Evolutionary conservation across 2,888 invertebrate genomes (phyloP), one percentile per base, ranked within the genome.

Genomic region (Calliopum simillimum): DNA sequence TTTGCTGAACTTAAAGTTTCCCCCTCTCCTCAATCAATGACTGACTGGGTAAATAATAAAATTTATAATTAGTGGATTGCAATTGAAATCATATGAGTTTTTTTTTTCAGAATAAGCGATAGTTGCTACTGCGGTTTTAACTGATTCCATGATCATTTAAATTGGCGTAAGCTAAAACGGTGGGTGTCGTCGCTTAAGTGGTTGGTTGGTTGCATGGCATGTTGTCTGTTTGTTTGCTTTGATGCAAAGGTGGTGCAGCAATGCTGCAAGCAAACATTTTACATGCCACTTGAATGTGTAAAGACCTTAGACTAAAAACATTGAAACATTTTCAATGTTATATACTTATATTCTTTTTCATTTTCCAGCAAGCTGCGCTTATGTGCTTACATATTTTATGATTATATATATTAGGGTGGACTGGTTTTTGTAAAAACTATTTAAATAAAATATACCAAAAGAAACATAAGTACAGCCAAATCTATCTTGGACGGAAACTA

Each of bases 261-360:
- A n/a, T n/a, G n/a, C n/a, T n/a, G n/a, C 33, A 33, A 33, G 33
- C 33, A 33, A 33, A 33, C 8, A 33, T 33, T 33, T 46, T 43
- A 44, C 16, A 43, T 49, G 64, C 19, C 33, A 64, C 41, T n/a
- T 43, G 47, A n/a, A 62, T 11, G 64, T 41, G 64, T 41, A 44
- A 13, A n/a, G 46, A 46, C 65, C 65, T 66, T 46, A 46, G 23
- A 55, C 67, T 58, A 58, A 4, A 67, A 58, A 67, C 55, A 66
- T 66, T 66, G 66, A 66, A 66, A 51, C 53, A 44, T 23, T 44
- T 61, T 55, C 47, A 56, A 56, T 67, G 49, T 44, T 11, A 44
- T 43, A 13, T 53, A 4, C 23, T 44, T 11, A 44, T 43, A 13
- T 53, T 13, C 23, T 21, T 56, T 56, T 14, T 14, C 56, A 14